These are phyloP conservation scores for Stomatorhinus ivindoensis DNA, from an alignment of 2,113 vertebrate species.

Conservation along the genomic window DNA sequence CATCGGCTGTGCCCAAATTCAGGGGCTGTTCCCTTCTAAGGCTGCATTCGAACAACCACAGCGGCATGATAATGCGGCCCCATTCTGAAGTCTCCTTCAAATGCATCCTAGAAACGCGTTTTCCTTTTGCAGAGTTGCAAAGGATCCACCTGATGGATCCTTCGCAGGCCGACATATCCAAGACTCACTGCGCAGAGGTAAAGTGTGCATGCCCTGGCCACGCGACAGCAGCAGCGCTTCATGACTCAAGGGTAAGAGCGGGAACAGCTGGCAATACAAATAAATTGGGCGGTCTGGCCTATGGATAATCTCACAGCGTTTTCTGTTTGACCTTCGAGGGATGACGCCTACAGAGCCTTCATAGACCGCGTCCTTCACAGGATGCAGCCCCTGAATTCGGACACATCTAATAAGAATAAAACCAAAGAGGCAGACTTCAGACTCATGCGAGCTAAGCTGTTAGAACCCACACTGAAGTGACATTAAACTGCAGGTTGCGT, in stretches of 20 bases:
- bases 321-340: background rate
- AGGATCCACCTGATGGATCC: background rate
- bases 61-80: background rate
- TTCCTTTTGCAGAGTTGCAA: background rate
- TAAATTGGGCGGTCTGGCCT: background rate
- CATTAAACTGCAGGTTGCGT: background rate
- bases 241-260: background rate
- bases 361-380: background rate
- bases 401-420: background rate
- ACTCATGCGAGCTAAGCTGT: background rate
- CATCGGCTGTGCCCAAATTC: background rate
- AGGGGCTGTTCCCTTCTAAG: background rate
- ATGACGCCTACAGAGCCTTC: background rate
- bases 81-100: background rate
- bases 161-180: background rate
- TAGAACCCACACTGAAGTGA: background rate
- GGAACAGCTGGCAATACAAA: background rate
- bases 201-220: background rate
- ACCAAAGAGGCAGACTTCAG: background rate
- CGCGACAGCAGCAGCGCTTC: background rate
- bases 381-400: background rate
- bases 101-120: background rate
- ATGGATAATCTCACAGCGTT: background rate
- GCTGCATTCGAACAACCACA: background rate
- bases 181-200: background rate